A percentile compares a stretch with the other conserved stretches of the same genome.
These are phyloP conservation scores for Exephanes ischioxanthus DNA, from an alignment of 2,888 invertebrate species.

Conservation along the genomic window DNA sequence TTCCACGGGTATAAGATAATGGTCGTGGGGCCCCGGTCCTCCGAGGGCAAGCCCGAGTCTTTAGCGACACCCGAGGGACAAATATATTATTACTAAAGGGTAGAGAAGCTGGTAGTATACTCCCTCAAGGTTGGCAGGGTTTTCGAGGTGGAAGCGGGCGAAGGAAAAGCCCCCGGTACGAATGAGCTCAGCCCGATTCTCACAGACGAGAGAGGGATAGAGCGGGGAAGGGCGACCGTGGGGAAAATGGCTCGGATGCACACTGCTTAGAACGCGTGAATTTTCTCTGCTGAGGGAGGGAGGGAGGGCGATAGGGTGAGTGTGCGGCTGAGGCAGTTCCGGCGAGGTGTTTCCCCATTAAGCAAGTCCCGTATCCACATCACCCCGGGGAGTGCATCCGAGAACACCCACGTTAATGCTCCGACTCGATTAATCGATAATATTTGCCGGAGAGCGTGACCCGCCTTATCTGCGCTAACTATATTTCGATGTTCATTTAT, in stretches of 20 bases:
- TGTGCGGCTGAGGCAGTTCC: constrained; percentile 46
- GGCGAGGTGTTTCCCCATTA: constrained; percentile 52
- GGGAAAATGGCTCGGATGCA: constrained; percentile 45
- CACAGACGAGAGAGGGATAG: constrained; percentile 10
- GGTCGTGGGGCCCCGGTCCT: constrained; percentile 75
- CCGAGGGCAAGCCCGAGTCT: constrained; percentile 72
- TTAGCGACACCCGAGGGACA: constrained; percentile 81
- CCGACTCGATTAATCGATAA: constrained; percentile 54
- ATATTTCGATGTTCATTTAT: constrained; percentile 6
- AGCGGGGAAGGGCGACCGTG: constrained; percentile 15
- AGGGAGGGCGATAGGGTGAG: constrained; percentile 40
- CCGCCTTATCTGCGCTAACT: not conserved
- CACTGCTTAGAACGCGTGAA: constrained; percentile 43
- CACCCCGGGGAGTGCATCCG: constrained; percentile 56
- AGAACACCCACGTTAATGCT: constrained; percentile 53
- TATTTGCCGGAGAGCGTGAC: not conserved
- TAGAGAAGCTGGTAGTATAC: constrained; percentile 72
- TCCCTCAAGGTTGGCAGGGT: constrained; percentile 30
- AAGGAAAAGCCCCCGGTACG: constrained; percentile 41
- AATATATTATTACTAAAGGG: constrained; percentile 83
- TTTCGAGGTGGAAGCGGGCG: constrained; percentile 39
- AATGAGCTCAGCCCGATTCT: constrained; percentile 47
- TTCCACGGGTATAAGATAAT: constrained; percentile 77
- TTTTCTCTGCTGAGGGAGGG: constrained; percentile 35
- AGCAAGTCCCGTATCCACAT: constrained; percentile 57